Evolutionary conservation across 2,888 invertebrate species (phyloP).

Genomic region (Euplexia lucipara): DNA sequence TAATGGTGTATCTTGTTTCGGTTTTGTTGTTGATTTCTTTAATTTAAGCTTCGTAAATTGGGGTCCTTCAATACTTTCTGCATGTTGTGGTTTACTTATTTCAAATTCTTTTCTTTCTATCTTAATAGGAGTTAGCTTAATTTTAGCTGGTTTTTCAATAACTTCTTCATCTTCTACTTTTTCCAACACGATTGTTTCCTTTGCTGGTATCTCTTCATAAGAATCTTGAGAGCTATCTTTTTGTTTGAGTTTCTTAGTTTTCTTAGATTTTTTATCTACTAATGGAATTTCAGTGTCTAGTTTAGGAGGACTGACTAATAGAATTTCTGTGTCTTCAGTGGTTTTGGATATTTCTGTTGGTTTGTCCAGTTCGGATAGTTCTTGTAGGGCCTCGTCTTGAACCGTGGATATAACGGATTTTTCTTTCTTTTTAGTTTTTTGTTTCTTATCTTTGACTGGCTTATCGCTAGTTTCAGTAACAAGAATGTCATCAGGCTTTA

Average conservation of each 20-base stretch:
- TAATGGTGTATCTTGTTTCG: constrained; percentile 84
- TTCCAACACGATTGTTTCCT: constrained; percentile 18
- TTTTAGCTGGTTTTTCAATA: constrained; percentile 69
- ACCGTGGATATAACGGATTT: constrained; percentile 17
- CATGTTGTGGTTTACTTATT: constrained; percentile 92
- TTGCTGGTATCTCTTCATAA: constrained; percentile 23
- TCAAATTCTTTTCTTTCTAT: constrained; percentile 92
- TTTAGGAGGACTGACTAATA: background rate
- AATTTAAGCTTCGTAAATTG: constrained; percentile 93
- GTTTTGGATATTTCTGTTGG: constrained; percentile 29
- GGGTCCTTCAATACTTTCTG: constrained; percentile 91
- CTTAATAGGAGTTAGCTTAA: constrained; percentile 88
- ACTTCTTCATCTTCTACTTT: constrained; percentile 57
- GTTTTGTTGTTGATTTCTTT: constrained; percentile 90
- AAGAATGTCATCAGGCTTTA: constrained; percentile 62
- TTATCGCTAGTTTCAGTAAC: constrained; percentile 68
- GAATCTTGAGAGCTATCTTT: constrained; percentile 20
- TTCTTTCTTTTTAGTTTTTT: constrained; percentile 54
- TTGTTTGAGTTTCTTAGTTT: constrained; percentile 38
- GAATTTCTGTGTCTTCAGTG: constrained; percentile 14
- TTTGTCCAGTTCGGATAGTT: constrained; percentile 18
- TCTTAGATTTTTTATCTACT: constrained; percentile 45
- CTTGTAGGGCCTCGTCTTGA: constrained; percentile 24
- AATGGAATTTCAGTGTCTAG: constrained; percentile 4
- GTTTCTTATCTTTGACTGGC: constrained; percentile 30